phyloP scores from a whole-genome alignment of 2,797 vertebrate genomes.

The Sitta carolinensis region DNA sequence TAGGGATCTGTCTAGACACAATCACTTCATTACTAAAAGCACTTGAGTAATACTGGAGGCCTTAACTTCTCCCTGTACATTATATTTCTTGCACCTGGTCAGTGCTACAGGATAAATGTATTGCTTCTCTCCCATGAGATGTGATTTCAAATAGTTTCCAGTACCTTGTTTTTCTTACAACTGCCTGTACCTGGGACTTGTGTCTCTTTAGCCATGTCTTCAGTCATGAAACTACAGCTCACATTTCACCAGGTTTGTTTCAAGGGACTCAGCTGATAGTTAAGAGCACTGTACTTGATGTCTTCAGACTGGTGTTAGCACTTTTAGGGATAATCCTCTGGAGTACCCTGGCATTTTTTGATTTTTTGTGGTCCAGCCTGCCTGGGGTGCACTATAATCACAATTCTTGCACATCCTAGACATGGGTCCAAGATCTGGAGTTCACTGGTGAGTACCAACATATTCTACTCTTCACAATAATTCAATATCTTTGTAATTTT shows the following conservation, averaged over 20 bases:
- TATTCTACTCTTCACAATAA: background rate
- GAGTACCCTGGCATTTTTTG: background rate
- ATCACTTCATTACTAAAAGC: background rate
- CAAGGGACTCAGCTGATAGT: background rate
- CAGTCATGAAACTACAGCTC: rapidly evolving
- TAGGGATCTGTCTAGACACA: background rate
- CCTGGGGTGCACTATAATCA: background rate
- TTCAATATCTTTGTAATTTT: background rate
- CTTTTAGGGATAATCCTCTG: background rate
- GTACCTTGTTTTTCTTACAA: background rate
- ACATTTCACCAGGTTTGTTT: background rate
- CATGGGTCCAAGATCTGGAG: background rate
- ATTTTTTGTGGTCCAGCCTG: background rate
- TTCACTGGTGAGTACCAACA: background rate
- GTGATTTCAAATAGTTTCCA: background rate
- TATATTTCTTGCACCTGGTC: background rate
- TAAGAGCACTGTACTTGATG: background rate
- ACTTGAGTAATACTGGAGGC: background rate
- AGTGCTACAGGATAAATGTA: background rate
- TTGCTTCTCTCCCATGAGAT: background rate
- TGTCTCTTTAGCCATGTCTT: background rate
- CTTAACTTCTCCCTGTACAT: background rate
- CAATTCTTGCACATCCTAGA: background rate
- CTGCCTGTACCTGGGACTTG: background rate
- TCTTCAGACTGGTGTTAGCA: background rate